These are phyloP conservation scores for Eurystomus glaucurus DNA, from an alignment of 2,797 vertebrate genomes.

Conservation along the genomic window DNA sequence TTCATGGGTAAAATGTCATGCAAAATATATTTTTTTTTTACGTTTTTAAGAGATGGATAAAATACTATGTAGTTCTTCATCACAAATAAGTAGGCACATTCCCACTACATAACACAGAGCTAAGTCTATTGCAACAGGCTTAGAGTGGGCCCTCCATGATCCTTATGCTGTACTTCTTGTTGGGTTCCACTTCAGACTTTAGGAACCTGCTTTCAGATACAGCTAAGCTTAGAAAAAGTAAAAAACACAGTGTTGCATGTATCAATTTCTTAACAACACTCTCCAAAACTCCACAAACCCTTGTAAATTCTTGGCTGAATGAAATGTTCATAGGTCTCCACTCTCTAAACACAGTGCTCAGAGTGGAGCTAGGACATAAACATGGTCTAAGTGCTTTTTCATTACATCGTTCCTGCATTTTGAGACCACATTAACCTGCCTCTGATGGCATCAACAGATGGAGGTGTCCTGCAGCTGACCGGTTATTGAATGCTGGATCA, in stretches of 20 bases:
- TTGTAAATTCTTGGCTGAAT: not conserved
- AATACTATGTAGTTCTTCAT: not conserved
- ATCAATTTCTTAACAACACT: not conserved
- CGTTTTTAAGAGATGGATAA: not conserved
- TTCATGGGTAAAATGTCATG: not conserved
- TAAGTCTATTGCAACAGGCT: not conserved
- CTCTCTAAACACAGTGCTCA: not conserved
- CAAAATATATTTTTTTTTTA: not conserved
- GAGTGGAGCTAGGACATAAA: not conserved
- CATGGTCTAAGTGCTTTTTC: not conserved
- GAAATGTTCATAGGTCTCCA: not conserved
- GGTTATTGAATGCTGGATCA: not conserved
- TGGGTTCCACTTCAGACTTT: not conserved
- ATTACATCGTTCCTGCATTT: not conserved
- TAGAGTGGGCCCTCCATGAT: rapidly evolving
- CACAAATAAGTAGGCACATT: not conserved
- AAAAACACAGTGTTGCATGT: not conserved
- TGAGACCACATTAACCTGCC: not conserved
- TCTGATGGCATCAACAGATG: not conserved
- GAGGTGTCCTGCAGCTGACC: not conserved
- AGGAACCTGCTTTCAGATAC: not conserved
- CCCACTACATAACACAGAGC: not conserved
- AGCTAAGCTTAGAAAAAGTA: not conserved
- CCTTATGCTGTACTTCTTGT: not conserved
- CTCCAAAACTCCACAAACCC: not conserved